phyloP scores from a whole-genome alignment of 2,888 invertebrate species.

The Drosophila vallismaia region DNA sequence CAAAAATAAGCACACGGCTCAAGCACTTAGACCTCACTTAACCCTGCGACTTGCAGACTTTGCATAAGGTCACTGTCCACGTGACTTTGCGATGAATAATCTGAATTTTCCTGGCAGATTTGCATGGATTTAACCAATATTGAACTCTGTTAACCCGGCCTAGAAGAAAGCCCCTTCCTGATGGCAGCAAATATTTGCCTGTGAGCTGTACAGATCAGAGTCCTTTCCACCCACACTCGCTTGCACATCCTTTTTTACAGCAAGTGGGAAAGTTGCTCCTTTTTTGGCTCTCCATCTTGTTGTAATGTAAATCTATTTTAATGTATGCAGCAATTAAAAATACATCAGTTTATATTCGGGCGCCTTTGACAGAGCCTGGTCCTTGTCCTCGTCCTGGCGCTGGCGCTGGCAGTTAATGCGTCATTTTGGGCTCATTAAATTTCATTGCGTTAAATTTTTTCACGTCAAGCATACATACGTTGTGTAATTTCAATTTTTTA shows the following conservation, averaged over 20 bases:
- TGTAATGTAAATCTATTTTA: slow-evolving; percentile 73
- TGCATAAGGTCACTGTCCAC: slow-evolving; percentile 30
- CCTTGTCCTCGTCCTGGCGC: neutral
- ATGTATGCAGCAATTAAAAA: slow-evolving; percentile 78
- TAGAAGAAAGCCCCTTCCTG: slow-evolving; percentile 10
- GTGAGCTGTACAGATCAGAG: slow-evolving; percentile 36
- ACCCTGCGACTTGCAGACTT: slow-evolving; percentile 20
- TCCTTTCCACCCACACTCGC: slow-evolving; percentile 4
- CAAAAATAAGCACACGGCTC: slow-evolving; percentile 17
- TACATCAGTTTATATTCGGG: slow-evolving; percentile 57
- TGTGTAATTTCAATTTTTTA: slow-evolving; percentile 38
- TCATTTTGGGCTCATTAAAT: slow-evolving; percentile 68
- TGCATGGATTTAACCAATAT: slow-evolving; percentile 32
- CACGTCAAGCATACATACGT: slow-evolving; percentile 19
- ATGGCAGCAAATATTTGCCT: slow-evolving; percentile 63
- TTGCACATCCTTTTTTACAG: slow-evolving; percentile 26
- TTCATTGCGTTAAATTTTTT: slow-evolving; percentile 52
- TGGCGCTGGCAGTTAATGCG: slow-evolving; percentile 38
- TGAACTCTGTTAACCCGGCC: slow-evolving; percentile 31
- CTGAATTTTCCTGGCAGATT: slow-evolving; percentile 29
- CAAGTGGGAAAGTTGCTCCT: slow-evolving; percentile 8
- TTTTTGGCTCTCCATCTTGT: slow-evolving; percentile 22
- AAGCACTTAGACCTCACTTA: slow-evolving; percentile 42
- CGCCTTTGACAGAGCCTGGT: slow-evolving; percentile 29
- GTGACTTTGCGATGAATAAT: slow-evolving; percentile 13